These are phyloP conservation scores for Pachycephala philippinensis DNA, from an alignment of 2,113 vertebrate species.

Conservation along the genomic window DNA sequence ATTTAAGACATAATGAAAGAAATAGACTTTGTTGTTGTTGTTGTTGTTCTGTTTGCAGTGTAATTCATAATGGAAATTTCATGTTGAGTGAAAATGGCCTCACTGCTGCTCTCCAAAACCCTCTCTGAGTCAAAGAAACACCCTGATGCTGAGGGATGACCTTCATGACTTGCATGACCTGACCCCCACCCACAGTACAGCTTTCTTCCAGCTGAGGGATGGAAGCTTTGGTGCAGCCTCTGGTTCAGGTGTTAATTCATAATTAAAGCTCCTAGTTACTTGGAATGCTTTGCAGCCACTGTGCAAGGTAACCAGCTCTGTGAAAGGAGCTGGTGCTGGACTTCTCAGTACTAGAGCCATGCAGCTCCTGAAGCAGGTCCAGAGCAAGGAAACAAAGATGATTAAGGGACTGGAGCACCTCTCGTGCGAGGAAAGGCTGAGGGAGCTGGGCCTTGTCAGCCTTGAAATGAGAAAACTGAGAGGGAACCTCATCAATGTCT, in stretches of 20 bases:
- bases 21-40: background rate
- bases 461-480: fast-evolving
- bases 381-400: background rate
- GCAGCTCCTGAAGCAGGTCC: background rate
- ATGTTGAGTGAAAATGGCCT: background rate
- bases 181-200: background rate
- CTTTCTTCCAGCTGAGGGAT: background rate
- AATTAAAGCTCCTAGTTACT: background rate
- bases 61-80: background rate
- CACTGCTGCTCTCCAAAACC: background rate
- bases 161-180: background rate
- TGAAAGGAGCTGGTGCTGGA: background rate
- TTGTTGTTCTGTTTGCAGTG: background rate
- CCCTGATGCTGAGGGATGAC: background rate
- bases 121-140: background rate
- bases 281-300: background rate
- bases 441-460: background rate
- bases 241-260: fast-evolving
- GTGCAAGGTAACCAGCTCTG: background rate
- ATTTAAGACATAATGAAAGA: background rate
- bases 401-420: background rate
- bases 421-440: background rate
- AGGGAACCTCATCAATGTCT: background rate
- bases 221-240: background rate
- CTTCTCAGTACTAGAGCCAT: background rate